A percentile compares a stretch with the other conserved stretches of the same genome.
Evolutionary conservation across 1,140 invertebrate species (phyloP).

Genomic region (Phymastichus coffea): DNA sequence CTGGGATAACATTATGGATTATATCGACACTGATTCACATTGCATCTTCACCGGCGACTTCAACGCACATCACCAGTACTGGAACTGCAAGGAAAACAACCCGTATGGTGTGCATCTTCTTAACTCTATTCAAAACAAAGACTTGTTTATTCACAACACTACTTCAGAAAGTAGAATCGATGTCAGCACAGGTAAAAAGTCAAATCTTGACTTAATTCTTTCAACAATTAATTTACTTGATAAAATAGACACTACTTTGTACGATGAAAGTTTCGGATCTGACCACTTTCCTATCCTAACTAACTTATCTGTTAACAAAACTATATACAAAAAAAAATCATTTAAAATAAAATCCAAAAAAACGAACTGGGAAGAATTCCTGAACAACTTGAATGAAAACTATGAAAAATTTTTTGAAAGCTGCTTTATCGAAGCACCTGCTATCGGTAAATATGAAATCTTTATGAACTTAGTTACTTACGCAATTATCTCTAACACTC

Average conservation of each 20-base stretch:
- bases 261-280: background rate
- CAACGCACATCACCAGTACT: too few species aligned
- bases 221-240: too few species aligned
- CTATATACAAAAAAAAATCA: too few species aligned
- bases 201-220: too few species aligned
- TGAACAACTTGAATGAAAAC: background rate
- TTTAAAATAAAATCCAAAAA: too few species aligned
- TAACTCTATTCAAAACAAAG: background rate
- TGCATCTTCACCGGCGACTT: slow-evolving; percentile 9
- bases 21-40: background rate
- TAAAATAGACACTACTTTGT: too few species aligned
- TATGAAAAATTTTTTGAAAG: background rate
- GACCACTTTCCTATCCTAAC: background rate
- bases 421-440: background rate
- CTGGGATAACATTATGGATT: background rate
- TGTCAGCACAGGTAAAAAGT: too few species aligned
- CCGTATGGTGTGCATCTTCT: background rate
- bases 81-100: background rate
- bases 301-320: background rate
- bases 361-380: background rate
- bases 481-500: background rate
- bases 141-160: too few species aligned
- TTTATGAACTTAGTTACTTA: background rate
- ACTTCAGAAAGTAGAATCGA: background rate
- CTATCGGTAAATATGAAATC: background rate